Evolutionary conservation across 2,888 invertebrate species (phyloP).

Genomic region (Pimpla rufipes): DNA sequence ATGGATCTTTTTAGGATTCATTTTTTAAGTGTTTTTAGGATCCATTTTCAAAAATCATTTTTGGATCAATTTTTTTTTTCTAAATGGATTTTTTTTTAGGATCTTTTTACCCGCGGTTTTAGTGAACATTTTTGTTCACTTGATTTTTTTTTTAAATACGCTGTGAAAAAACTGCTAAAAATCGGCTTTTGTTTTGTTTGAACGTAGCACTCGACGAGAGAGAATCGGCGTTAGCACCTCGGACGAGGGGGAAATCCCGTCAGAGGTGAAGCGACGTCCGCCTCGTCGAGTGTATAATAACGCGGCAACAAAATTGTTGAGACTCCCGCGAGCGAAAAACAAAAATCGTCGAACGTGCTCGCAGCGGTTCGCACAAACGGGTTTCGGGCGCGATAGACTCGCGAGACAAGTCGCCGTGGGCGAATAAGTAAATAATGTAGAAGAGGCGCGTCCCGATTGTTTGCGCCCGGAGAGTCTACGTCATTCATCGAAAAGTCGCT

Average conservation of each 20-base stretch:
- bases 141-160: too few species aligned
- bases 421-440: conserved; percentile 28
- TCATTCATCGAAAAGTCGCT: conserved; percentile 19
- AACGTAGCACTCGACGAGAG: not conserved
- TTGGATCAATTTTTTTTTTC: not conserved
- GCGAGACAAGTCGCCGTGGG: conserved; percentile 54
- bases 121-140: too few species aligned
- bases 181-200: not conserved
- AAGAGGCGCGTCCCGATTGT: conserved; percentile 33
- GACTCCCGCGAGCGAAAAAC: conserved; percentile 5
- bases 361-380: conserved; percentile 59
- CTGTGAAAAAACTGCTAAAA: not conserved
- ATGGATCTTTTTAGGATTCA: too few species aligned
- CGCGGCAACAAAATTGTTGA: conserved; percentile 24
- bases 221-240: not conserved
- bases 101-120: too few species aligned
- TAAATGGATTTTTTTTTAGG: not conserved
- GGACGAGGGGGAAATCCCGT: not conserved
- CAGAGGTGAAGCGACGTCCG: not conserved
- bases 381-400: conserved; percentile 48
- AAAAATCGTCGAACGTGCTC: conserved; percentile 61
- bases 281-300: not conserved
- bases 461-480: conserved; percentile 9
- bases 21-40: too few species aligned
- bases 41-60: too few species aligned